Evolutionary conservation across 2,113 vertebrate species (phyloP).

Genomic region (Arizona elegans): DNA sequence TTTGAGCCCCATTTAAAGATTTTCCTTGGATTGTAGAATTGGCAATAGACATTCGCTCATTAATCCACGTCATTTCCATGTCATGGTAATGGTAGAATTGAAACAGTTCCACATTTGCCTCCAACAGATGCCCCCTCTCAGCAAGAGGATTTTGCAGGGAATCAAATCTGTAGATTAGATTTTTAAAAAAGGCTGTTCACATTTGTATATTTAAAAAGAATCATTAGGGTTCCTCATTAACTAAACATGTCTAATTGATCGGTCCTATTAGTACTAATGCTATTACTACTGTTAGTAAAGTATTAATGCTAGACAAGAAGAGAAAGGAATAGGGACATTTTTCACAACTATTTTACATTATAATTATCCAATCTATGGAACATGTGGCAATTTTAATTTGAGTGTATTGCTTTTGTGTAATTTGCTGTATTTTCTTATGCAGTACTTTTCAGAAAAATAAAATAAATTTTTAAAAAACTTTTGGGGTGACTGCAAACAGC

Average conservation of each 20-base stretch:
- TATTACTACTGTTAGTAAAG: neutral
- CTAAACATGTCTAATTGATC: neutral
- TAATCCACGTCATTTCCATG: constrained; percentile 82
- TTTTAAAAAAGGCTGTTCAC: constrained; percentile 25
- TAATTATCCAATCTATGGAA: neutral
- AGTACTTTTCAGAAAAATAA: neutral
- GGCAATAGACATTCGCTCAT: constrained; percentile 70
- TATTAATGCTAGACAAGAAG: neutral
- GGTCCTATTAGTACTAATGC: neutral
- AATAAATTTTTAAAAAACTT: neutral
- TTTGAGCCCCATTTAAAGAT: constrained; percentile 71
- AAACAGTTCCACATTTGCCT: constrained; percentile 75
- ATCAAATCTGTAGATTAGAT: constrained; percentile 72
- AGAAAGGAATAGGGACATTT: neutral
- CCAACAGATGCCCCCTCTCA: constrained; percentile 66
- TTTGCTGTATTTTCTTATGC: neutral
- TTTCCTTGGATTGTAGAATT: constrained; percentile 63
- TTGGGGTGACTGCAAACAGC: neutral
- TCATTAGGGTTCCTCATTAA: neutral
- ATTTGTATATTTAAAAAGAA: neutral
- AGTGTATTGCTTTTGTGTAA: neutral
- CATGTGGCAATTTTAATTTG: neutral
- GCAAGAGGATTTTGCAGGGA: constrained; percentile 80
- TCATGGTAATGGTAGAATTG: constrained; percentile 79
- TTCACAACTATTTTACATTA: neutral